Percentiles rank a stretch among this genome's conserved stretches.
phyloP scores from a whole-genome alignment of 2,113 vertebrate genomes.

The Mirza zaza region DNA sequence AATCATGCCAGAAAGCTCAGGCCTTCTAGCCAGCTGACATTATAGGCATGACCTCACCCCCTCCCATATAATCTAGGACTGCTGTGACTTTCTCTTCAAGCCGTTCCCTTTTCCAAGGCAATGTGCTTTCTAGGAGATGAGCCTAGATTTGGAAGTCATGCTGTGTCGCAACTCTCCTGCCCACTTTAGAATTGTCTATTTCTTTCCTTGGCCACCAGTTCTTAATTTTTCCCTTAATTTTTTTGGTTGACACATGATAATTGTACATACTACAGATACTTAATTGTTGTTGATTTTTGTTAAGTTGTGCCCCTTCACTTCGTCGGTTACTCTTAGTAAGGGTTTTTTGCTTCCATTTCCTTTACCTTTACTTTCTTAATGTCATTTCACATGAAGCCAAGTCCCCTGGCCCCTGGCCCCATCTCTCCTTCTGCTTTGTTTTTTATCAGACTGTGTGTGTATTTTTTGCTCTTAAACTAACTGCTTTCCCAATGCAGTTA shows the following conservation, averaged over 20 bases:
- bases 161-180: background rate
- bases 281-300: background rate
- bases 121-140: background rate
- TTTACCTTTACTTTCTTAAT: background rate
- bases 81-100: background rate
- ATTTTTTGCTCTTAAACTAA: background rate
- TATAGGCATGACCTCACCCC: no score
- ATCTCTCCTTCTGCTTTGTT: background rate
- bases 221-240: background rate
- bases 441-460: background rate
- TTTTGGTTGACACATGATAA: background rate
- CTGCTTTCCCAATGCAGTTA: background rate
- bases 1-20: background rate
- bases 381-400: background rate
- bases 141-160: background rate
- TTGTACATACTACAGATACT: background rate
- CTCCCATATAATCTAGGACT: no score
- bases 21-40: background rate
- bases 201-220: background rate
- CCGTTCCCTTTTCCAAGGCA: background rate
- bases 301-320: fast-evolving
- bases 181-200: background rate
- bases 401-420: no score
- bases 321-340: background rate
- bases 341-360: background rate